Conservation (phyloP, 2,113 vertebrate species). For the Scopus umbretta region DNA sequence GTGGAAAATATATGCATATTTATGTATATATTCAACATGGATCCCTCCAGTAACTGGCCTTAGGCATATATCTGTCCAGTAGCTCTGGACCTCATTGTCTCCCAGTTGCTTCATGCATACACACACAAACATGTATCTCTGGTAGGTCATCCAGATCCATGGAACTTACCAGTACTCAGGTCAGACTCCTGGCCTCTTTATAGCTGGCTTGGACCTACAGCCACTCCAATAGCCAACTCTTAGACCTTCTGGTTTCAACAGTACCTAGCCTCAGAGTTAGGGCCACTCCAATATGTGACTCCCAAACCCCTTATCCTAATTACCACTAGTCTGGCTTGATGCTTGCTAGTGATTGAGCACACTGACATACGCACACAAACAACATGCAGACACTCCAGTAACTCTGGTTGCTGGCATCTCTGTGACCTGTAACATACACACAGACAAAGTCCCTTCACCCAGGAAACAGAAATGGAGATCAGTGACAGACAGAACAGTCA, state of each 20-base stretch:
- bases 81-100: not conserved
- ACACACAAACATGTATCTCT: not conserved
- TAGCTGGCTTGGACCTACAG: not conserved
- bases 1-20: not conserved
- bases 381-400: not conserved
- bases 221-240: not conserved
- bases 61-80: not conserved
- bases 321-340: not conserved
- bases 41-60: not conserved
- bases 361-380: not conserved
- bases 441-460: not conserved
- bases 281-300: accelerated
- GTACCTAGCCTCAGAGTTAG: accelerated
- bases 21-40: not conserved
- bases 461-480: not conserved
- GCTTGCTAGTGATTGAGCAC: not conserved
- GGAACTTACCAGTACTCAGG: not conserved
- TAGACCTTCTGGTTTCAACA: accelerated
- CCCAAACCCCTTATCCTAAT: not conserved
- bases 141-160: not conserved
- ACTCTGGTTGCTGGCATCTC: not conserved
- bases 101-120: not conserved
- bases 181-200: not conserved
- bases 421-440: not conserved
- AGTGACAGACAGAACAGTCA: not conserved